These are phyloP conservation scores for Entelurus aequoreus DNA, from an alignment of 2,113 vertebrate genomes.

Conservation along the genomic window DNA sequence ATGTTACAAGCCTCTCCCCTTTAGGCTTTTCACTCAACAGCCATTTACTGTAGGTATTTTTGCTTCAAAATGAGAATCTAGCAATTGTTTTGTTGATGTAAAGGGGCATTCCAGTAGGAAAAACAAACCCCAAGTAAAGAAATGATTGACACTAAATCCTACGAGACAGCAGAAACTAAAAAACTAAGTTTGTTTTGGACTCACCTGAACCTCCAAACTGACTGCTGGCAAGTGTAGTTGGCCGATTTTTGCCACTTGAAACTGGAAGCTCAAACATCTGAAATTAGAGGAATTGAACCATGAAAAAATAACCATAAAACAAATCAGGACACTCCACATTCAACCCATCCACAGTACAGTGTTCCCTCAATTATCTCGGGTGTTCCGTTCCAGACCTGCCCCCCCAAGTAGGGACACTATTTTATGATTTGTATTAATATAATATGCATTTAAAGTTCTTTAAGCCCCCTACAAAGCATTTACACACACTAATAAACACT, in stretches of 20 bases:
- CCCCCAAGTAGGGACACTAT: no score
- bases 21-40: not conserved
- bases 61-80: not conserved
- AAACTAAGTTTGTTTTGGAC: not conserved
- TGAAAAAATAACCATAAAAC: constrained; percentile 11
- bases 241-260: constrained; percentile 87
- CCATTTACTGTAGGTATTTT: not conserved
- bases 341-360: not conserved
- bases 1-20: not conserved
- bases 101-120: not conserved
- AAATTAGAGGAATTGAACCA: constrained; percentile 42
- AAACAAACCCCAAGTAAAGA: not conserved
- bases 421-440: no score
- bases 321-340: not conserved
- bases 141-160: not conserved
- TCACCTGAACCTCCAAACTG: constrained; percentile 89
- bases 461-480: no score
- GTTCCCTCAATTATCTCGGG: no score
- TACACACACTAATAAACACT: no score
- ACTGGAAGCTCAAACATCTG: constrained; percentile 95
- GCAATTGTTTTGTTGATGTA: not conserved
- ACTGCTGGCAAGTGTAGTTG: constrained; percentile 79
- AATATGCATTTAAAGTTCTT: no score
- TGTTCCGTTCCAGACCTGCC: no score
- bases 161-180: not conserved